Evolutionary conservation across 2,113 vertebrate species (phyloP).

Genomic region (Vanacampus margaritifer): DNA sequence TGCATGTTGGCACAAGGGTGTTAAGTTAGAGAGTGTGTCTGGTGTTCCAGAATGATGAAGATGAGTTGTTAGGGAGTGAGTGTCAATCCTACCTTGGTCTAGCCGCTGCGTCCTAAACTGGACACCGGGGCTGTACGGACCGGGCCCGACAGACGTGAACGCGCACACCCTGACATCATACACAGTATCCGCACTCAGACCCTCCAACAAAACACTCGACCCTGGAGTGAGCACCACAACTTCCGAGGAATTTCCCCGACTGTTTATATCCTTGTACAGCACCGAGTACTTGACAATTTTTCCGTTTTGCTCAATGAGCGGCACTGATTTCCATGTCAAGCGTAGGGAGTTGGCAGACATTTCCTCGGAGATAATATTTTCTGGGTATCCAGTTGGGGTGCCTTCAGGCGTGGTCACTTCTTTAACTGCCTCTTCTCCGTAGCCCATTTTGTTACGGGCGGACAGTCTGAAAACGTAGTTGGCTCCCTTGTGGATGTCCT

Average conservation of each 20-base stretch:
- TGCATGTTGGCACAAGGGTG: conserved; percentile 11
- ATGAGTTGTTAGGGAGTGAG: conserved; percentile 59
- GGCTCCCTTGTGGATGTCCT: conserved; percentile 88
- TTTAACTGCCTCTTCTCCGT: conserved; percentile 86
- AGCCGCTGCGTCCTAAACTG: conserved; percentile 93
- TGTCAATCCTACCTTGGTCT: conserved; percentile 94
- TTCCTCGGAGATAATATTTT: conserved; percentile 79
- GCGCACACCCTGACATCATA: conserved; percentile 96
- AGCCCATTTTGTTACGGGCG: conserved; percentile 91
- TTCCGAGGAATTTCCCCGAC: conserved; percentile 83
- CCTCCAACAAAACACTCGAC: conserved; percentile 81
- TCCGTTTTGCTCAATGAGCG: conserved; percentile 85
- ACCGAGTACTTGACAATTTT: conserved; percentile 85
- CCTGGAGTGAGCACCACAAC: conserved; percentile 78
- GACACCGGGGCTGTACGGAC: conserved; percentile 93
- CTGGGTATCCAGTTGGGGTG: conserved; percentile 83
- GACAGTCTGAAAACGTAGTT: conserved; percentile 87
- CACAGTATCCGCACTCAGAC: conserved; percentile 90
- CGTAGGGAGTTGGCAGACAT: conserved; percentile 77
- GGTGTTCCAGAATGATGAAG: conserved; percentile 40
- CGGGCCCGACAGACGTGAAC: conserved; percentile 88
- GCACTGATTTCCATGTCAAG: conserved; percentile 84
- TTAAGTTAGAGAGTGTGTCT: conserved; percentile 10
- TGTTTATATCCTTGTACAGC: conserved; percentile 90
- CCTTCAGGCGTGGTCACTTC: conserved; percentile 87